Base-by-base conservation (phyloP, 37 sponge, comb jelly and placozoan species). In the Crambe crambe region DNA sequence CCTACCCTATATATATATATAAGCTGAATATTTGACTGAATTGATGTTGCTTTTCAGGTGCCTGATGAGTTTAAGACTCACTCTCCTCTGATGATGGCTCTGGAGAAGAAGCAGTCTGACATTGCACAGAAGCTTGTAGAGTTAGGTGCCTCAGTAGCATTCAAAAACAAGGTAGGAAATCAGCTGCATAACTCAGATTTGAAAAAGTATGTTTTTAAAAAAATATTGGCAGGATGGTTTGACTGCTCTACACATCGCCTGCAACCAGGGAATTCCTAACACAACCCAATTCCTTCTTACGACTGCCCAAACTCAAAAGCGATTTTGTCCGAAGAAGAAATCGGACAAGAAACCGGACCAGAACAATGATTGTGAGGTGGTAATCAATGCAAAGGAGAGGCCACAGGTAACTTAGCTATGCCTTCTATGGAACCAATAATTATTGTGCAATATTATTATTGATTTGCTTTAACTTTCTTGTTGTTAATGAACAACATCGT, bases 201-300 rank as follows among this genome's bases (percentile, higher is more conserved):
- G n/a, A n/a, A n/a, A n/a, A n/a, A n/a, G n/a, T n/a, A n/a, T n/a
- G n/a, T n/a, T n/a, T n/a, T n/a, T n/a, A n/a, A n/a, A n/a, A n/a
- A n/a, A n/a, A n/a, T n/a, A n/a, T 57, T 75, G 31, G 20, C 62
- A 73, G 83, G 75, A 35, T 66, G 71, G 77, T 2, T 69, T 70
- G 44, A 80, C 84, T 15, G 81, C 86, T 47, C 70, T 91, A 6
- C 87, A 86, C 54, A 72, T 91, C 25, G 92, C 92, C 3, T 91
- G 92, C 54, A 83, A 85, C 47, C 31, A 61, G 0, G 92, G 92
- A 2, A 66, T 57, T 18, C 18, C 62, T 37, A 84, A 84, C 23
- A 83, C 83, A 20, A 64, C 68, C 0, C 23, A 78, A 30, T 31
- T 79, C 23, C 43, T 91, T n/a, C 80, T 91, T 21, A 77, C 75